Evolutionary conservation across 2,113 vertebrate species (phyloP).

Genomic region (Bos indicus): DNA sequence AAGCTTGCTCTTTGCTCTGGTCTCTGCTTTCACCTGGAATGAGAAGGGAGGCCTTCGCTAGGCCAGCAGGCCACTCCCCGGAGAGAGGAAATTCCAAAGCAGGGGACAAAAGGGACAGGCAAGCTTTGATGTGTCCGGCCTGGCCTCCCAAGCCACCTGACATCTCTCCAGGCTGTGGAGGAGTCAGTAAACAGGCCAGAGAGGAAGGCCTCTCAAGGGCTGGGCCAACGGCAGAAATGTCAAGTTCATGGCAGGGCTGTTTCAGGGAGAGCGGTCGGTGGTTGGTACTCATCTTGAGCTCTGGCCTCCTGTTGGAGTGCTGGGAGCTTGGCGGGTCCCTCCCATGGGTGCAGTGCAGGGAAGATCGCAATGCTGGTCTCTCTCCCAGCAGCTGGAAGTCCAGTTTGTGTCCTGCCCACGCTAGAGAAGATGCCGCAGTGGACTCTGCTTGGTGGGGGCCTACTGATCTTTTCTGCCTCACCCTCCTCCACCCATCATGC

Average conservation of each 20-base stretch:
- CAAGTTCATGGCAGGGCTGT: neutral
- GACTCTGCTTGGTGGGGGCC: neutral
- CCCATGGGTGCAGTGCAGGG: accelerated
- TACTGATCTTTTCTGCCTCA: neutral
- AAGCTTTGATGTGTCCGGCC: neutral
- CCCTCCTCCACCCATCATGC: neutral
- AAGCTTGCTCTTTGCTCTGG: neutral
- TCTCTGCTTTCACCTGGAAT: neutral
- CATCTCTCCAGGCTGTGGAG: neutral
- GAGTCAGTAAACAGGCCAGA: neutral
- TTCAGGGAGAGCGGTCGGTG: neutral
- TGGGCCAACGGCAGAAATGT: neutral
- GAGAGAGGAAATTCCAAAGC: neutral
- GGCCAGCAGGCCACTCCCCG: neutral
- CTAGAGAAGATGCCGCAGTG: neutral
- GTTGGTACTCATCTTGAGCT: neutral
- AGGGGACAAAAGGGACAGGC: neutral
- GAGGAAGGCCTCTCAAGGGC: neutral
- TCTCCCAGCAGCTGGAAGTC: neutral
- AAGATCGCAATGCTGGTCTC: neutral
- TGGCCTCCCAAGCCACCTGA: neutral
- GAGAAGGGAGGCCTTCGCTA: accelerated
- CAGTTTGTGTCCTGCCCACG: neutral
- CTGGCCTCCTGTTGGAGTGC: neutral
- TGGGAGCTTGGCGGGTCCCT: neutral